Percentiles rank a stretch among this genome's conserved stretches.
phyloP scores from a whole-genome alignment of 2,888 invertebrate species.

The Serrognathus titanus region DNA sequence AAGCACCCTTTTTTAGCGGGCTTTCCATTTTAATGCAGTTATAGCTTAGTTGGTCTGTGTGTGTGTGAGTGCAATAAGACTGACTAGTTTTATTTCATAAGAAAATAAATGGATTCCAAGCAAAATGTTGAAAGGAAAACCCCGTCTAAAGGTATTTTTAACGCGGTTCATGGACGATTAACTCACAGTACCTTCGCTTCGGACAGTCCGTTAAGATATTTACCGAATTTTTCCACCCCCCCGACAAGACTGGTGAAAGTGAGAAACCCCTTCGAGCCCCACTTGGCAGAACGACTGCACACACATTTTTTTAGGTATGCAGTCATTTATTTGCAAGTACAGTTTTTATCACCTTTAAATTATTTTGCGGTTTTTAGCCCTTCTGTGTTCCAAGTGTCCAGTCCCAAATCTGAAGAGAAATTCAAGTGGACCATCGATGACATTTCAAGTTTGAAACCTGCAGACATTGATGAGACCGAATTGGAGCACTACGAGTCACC shows the following conservation, averaged over 20 bases:
- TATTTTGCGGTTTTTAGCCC: constrained; percentile 39
- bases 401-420: constrained; percentile 48
- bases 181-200: constrained; percentile 21
- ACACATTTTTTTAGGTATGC: constrained; percentile 66
- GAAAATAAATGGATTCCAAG: constrained; percentile 21
- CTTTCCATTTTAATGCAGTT: neutral
- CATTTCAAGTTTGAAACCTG: constrained; percentile 63
- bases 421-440: constrained; percentile 72
- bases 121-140: constrained; percentile 16
- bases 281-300: constrained; percentile 62
- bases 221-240: constrained; percentile 54
- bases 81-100: constrained; percentile 20
- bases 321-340: constrained; percentile 2
- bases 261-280: constrained; percentile 67
- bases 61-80: constrained; percentile 13
- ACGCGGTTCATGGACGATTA: constrained; percentile 20
- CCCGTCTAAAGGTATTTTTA: constrained; percentile 16
- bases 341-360: neutral
- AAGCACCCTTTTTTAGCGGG: neutral
- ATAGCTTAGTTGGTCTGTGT: neutral
- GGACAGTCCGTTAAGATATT: constrained; percentile 43
- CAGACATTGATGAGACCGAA: constrained; percentile 63
- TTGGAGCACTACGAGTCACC: constrained; percentile 60
- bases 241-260: constrained; percentile 58
- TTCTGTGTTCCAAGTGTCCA: constrained; percentile 44